phyloP scores from a whole-genome alignment of 2,888 invertebrate genomes.

The Nymphalis urticae region DNA sequence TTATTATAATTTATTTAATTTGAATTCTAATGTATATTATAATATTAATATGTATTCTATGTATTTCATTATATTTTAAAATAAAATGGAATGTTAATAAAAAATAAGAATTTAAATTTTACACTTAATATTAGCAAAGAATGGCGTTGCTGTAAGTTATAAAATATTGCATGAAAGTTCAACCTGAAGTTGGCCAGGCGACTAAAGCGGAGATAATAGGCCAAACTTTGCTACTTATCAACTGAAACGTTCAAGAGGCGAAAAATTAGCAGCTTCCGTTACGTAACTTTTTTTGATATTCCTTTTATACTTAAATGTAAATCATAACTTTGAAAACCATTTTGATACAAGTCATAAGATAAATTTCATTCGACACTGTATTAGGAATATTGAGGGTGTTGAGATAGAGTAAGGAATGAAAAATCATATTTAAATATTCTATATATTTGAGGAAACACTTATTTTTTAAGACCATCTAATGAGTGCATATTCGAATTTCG shows the following conservation, averaged over 20 bases:
- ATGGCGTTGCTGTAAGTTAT: conserved; percentile 8
- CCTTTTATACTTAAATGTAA: background rate
- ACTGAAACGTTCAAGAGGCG: conserved; percentile 18
- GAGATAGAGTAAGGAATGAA: background rate
- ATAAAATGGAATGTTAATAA: background rate
- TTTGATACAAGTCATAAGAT: background rate
- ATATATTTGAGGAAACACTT: no score
- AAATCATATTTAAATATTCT: no score
- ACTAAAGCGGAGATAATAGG: conserved; percentile 23
- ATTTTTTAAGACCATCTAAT: no score
- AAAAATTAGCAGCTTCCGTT: conserved; percentile 21
- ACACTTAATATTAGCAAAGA: conserved; percentile 1
- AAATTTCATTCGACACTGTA: background rate
- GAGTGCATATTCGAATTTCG: no score
- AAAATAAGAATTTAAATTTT: background rate
- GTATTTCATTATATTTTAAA: no score
- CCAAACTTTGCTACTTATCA: conserved; percentile 25
- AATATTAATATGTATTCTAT: no score
- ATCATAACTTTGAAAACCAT: background rate
- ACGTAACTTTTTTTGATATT: background rate
- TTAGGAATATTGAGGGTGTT: no score
- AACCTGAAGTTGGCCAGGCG: conserved; percentile 10
- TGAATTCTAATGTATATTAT: no score
- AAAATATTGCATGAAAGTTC: conserved; percentile 6
- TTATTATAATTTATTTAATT: no score